phyloP scores from a whole-genome alignment of 2,113 vertebrate genomes.

The Pelecanoides urinatrix region DNA sequence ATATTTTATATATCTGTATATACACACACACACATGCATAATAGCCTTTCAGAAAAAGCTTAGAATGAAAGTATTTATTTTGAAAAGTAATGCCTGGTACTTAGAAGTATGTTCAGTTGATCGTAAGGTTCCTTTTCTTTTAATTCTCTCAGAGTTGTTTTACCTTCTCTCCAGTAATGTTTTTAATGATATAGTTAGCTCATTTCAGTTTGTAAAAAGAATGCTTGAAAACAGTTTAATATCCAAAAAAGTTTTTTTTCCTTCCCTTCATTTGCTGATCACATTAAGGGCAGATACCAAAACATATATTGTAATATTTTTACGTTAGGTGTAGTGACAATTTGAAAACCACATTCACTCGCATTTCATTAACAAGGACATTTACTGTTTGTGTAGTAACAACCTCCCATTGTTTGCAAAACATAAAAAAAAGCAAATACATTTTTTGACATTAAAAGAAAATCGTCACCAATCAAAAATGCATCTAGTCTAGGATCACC shows the following conservation, averaged over 20 bases:
- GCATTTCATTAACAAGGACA: neutral
- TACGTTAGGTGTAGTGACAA: neutral
- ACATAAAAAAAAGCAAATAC: neutral
- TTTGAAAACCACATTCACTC: neutral
- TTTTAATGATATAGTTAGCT: neutral
- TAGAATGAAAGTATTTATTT: conserved; percentile 5
- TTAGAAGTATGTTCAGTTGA: neutral
- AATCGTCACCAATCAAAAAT: neutral
- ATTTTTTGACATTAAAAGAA: neutral
- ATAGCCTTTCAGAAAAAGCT: conserved; percentile 7
- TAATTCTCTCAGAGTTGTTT: neutral
- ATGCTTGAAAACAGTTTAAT: neutral
- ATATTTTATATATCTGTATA: too few species aligned
- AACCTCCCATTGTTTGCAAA: neutral
- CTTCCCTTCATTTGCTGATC: neutral
- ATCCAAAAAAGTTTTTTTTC: neutral
- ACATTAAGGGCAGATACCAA: neutral
- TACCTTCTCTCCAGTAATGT: neutral
- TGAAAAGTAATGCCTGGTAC: neutral
- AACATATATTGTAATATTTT: neutral
- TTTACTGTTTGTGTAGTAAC: neutral
- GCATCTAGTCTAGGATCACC: neutral
- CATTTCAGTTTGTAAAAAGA: neutral
- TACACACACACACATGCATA: neutral
- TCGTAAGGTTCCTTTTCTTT: conserved; percentile 10